These are phyloP conservation scores for Conopomorpha cramerella DNA, from an alignment of 1,140 invertebrate species.

Conservation along the genomic window DNA sequence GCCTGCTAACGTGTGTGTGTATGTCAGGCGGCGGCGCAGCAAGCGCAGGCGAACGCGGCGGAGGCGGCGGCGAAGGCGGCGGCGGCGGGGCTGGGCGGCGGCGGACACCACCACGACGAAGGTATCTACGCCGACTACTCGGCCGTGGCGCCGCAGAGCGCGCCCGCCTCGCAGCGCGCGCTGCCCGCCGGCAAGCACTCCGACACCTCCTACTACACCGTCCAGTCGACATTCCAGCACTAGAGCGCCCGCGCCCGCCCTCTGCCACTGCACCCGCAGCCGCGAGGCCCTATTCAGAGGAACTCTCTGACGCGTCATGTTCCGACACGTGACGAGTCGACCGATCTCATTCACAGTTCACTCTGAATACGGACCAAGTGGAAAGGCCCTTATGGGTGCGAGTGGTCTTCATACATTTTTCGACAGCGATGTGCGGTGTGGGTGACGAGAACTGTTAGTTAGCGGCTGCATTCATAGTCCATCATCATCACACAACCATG, in stretches of 20 bases:
- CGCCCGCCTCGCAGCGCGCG: not conserved
- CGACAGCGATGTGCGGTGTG: no score
- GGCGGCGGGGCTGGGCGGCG: conserved; percentile 28
- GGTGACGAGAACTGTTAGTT: no score
- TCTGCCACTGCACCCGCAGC: no score
- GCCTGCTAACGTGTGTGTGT: no score
- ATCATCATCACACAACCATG: no score
- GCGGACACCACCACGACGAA: conserved; percentile 32
- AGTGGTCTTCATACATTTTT: no score
- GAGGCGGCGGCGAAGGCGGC: conserved; percentile 45
- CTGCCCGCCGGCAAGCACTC: conserved; percentile 6
- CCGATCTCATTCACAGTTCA: no score
- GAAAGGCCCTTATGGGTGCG: no score
- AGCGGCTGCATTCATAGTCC: no score
- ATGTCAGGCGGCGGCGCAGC: conserved; percentile 39
- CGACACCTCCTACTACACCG: conserved; percentile 27
- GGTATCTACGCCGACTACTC: conserved; percentile 39
- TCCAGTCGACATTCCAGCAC: conserved; percentile 41
- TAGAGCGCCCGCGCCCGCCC: conserved; percentile 13
- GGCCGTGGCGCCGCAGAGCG: conserved; percentile 13
- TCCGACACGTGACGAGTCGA: not conserved
- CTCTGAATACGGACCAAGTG: no score
- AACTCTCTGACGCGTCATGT: no score
- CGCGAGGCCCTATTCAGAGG: no score
- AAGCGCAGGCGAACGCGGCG: conserved; percentile 40